Evolutionary conservation across 2,797 vertebrate genomes (phyloP).

Genomic region (Chelidonichthys spinosus): DNA sequence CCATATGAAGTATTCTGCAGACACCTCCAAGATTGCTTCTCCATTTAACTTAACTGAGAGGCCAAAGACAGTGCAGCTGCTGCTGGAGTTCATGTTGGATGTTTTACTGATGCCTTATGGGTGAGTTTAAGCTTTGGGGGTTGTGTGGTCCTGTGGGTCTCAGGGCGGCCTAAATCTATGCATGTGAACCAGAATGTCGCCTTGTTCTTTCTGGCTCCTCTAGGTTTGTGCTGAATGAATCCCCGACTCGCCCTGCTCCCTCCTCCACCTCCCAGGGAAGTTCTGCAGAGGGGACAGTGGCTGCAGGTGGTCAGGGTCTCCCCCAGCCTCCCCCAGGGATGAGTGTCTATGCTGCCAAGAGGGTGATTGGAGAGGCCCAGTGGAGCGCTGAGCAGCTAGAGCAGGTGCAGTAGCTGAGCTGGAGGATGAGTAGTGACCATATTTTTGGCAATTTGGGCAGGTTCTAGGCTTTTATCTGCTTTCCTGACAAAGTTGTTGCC

Average conservation of each 20-base stretch:
- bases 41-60: conserved; percentile 96
- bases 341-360: conserved; percentile 97
- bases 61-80: conserved; percentile 96
- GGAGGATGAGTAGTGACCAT: neutral
- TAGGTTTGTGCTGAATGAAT: conserved; percentile 96
- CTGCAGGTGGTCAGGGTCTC: conserved; percentile 83
- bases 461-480: neutral
- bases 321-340: conserved; percentile 97
- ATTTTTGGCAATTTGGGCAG: neutral
- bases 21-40: conserved; percentile 88
- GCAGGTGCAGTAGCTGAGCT: conserved; percentile 84
- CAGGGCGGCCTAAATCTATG: neutral
- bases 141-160: neutral
- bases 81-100: conserved; percentile 98
- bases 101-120: conserved; percentile 99
- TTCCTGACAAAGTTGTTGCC: neutral
- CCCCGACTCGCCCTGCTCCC: conserved; percentile 90
- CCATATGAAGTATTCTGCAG: conserved; percentile 95
- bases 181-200: conserved; percentile 6
- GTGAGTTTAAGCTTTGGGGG: conserved; percentile 77
- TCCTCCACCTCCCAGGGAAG: conserved; percentile 86
- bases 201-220: neutral
- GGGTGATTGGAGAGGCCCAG: conserved; percentile 95
- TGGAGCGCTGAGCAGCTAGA: conserved; percentile 97
- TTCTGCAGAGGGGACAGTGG: conserved; percentile 78